Evolutionary conservation across 1,140 invertebrate species (phyloP).

Genomic region (Ericerus pela): DNA sequence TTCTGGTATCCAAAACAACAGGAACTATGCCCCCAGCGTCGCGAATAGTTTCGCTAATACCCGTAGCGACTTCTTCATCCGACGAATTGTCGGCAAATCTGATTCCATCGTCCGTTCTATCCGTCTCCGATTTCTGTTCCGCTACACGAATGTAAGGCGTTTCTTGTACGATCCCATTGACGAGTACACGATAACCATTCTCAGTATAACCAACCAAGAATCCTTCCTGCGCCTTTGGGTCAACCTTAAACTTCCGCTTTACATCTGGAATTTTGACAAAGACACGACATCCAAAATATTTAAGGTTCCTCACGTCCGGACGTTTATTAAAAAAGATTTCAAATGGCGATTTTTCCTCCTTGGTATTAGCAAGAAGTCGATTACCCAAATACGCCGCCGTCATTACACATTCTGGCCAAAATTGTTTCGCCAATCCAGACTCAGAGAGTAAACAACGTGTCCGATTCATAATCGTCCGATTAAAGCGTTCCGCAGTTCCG

Average conservation of each 20-base stretch:
- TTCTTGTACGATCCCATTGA: neutral
- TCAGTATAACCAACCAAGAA: neutral
- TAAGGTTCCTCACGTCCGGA: neutral
- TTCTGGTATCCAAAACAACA: too few relatives aligned
- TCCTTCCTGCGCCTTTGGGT: neutral
- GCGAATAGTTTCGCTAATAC: too few relatives aligned
- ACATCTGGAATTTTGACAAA: conserved; percentile 21
- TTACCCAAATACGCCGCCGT: conserved; percentile 19
- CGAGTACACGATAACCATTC: neutral
- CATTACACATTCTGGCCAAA: conserved; percentile 18
- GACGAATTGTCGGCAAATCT: neutral
- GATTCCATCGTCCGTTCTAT: neutral
- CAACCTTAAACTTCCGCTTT: conserved; percentile 20
- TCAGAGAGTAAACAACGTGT: conserved; percentile 18
- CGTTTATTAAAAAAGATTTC: neutral
- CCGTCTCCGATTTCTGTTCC: neutral
- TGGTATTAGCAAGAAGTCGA: conserved; percentile 9
- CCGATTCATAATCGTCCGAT: conserved; percentile 17
- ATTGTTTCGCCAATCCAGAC: conserved; percentile 9
- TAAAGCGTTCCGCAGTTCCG: conserved; percentile 16
- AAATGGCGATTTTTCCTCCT: neutral
- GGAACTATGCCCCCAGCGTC: too few relatives aligned
- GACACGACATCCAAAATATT: conserved; percentile 20
- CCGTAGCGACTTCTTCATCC: neutral
- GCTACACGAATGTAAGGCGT: neutral